Evolutionary conservation across 2,797 vertebrate genomes (phyloP).

Genomic region (Hippopotamyrus pictus): DNA sequence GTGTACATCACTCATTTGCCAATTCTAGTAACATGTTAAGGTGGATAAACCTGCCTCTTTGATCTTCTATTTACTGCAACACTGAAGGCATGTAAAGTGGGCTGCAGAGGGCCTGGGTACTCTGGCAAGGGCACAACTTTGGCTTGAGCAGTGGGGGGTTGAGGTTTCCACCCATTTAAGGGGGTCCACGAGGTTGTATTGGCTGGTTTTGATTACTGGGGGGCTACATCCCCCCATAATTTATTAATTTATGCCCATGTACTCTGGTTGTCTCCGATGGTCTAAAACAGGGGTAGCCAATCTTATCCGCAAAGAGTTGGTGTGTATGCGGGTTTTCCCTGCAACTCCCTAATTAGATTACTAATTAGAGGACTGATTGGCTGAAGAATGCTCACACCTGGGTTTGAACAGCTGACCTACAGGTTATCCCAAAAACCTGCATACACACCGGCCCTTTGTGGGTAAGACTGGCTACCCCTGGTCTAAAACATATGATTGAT

Average conservation of each 20-base stretch:
- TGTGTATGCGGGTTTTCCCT: too few relatives aligned
- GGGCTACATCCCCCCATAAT: background rate
- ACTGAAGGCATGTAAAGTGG: background rate
- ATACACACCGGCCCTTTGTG: too few relatives aligned
- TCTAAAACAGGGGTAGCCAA: background rate
- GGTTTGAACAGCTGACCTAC: too few relatives aligned
- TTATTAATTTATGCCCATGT: background rate
- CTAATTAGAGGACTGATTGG: too few relatives aligned
- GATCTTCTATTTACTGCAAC: background rate
- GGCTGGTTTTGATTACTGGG: background rate
- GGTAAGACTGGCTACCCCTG: too few relatives aligned
- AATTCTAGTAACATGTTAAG: background rate
- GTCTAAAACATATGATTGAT: background rate
- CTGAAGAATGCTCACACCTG: too few relatives aligned
- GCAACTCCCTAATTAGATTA: too few relatives aligned
- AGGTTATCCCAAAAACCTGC: too few relatives aligned
- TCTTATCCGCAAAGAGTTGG: too few relatives aligned
- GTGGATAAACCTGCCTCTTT: background rate
- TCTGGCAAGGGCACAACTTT: background rate
- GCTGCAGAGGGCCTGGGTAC: background rate
- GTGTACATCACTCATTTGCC: background rate
- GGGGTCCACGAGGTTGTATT: background rate
- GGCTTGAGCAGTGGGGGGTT: background rate
- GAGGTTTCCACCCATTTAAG: background rate
- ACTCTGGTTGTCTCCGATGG: background rate